phyloP scores from a whole-genome alignment of 2,113 vertebrate species.

The Corythornis cristatus region DNA sequence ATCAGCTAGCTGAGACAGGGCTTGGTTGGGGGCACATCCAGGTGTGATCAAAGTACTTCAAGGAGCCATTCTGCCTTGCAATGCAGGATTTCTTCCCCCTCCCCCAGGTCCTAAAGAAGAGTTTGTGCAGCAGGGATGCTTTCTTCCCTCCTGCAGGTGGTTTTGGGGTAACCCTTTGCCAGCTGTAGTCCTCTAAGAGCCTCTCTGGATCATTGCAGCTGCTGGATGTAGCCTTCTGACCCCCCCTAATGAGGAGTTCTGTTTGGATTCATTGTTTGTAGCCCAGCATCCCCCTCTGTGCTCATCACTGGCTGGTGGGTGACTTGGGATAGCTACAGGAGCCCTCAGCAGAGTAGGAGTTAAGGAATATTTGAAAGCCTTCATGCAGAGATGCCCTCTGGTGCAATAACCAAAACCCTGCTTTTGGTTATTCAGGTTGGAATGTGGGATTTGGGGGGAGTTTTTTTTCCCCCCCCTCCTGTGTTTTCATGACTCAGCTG shows the following conservation, averaged over 20 bases:
- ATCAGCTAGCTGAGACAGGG: neutral
- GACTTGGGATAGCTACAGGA: neutral
- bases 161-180: neutral
- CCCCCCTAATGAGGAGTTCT: fast-evolving
- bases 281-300: neutral
- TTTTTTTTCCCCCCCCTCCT: fast-evolving
- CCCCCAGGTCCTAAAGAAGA: neutral
- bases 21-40: neutral
- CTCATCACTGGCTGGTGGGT: fast-evolving
- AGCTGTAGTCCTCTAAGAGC: neutral
- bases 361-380: neutral
- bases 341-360: neutral
- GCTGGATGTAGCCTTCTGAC: fast-evolving
- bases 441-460: neutral
- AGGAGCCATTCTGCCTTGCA: neutral
- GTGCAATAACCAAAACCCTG: neutral
- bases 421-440: neutral
- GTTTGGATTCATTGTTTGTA: neutral
- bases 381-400: neutral
- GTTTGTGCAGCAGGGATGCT: neutral
- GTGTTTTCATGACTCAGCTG: neutral
- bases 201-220: fast-evolving
- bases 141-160: neutral
- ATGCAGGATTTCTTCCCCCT: neutral
- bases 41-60: neutral